Evolutionary conservation across 2,113 vertebrate species (phyloP).

Genomic region (Aythya baeri): DNA sequence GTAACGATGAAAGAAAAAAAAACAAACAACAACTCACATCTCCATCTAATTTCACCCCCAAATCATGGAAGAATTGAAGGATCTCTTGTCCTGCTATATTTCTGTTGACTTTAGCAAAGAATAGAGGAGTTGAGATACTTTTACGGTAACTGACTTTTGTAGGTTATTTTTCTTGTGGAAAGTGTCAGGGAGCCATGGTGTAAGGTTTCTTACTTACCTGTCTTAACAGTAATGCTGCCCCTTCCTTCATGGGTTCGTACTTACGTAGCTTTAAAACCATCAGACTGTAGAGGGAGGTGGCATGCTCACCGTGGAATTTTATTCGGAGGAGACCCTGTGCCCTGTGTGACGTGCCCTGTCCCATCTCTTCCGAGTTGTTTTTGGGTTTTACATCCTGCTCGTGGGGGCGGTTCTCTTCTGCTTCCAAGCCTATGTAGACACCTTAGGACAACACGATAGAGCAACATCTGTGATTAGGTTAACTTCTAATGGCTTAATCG

Average conservation of each 20-base stretch:
- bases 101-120: not conserved
- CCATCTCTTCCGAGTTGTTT: not conserved
- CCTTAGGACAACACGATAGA: not conserved
- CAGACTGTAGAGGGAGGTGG: not conserved
- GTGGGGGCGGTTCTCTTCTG: not conserved
- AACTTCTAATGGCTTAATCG: not conserved
- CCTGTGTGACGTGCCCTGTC: not conserved
- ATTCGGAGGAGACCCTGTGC: not conserved
- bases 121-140: not conserved
- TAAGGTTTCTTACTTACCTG: accelerated
- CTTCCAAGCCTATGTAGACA: not conserved
- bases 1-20: too few species aligned
- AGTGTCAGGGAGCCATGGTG: not conserved
- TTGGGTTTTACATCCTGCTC: not conserved
- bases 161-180: not conserved
- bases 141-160: not conserved
- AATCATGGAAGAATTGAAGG: too few species aligned
- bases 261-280: not conserved
- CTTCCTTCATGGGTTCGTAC: not conserved
- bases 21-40: too few species aligned
- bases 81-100: not conserved
- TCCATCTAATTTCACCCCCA: too few species aligned
- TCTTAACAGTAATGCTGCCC: not conserved
- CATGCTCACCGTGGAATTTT: accelerated
- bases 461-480: not conserved